A percentile compares a stretch with the other conserved stretches of the same genome.
Conservation (phyloP, 2,888 invertebrate species). For the Athalia rosae region DNA sequence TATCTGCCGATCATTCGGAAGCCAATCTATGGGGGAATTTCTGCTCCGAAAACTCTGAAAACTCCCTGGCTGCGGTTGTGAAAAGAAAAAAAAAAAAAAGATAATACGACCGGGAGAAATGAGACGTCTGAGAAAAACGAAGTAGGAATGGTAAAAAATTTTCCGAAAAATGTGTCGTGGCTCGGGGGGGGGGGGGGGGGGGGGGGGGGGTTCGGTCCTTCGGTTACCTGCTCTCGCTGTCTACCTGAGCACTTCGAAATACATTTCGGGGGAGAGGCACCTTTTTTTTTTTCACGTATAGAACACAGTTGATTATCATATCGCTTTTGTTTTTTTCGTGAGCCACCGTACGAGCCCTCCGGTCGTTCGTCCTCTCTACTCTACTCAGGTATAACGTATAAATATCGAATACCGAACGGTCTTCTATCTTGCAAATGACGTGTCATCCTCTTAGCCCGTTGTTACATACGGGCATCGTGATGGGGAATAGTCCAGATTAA, state of each 20-base stretch:
- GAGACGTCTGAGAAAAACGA: constrained; percentile 20
- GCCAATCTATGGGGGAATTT: constrained; percentile 10
- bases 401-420: neutral
- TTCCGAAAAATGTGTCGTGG: constrained; percentile 46
- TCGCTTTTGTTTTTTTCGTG: constrained; percentile 45
- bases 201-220: constrained; percentile 41
- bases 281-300: constrained; percentile 19
- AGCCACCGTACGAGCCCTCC: constrained; percentile 7
- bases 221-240: constrained; percentile 7
- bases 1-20: neutral
- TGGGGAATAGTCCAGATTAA: constrained; percentile 43
- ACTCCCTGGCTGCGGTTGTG: constrained; percentile 3
- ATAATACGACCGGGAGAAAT: constrained; percentile 27
- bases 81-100: constrained; percentile 39
- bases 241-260: constrained; percentile 17
- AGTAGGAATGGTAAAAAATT: too few relatives aligned
- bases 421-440: constrained; percentile 42
- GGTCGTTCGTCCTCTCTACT: too few relatives aligned
- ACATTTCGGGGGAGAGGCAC: constrained; percentile 4
- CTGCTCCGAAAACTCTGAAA: neutral
- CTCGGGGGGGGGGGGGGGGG: constrained; percentile 43
- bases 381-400: too few relatives aligned
- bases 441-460: constrained; percentile 47
- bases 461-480: neutral
- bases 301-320: constrained; percentile 45